Percentiles rank a stretch among this genome's conserved stretches.
Evolutionary conservation across 2,888 invertebrate species (phyloP).

Genomic region (Dioctria rufipes): DNA sequence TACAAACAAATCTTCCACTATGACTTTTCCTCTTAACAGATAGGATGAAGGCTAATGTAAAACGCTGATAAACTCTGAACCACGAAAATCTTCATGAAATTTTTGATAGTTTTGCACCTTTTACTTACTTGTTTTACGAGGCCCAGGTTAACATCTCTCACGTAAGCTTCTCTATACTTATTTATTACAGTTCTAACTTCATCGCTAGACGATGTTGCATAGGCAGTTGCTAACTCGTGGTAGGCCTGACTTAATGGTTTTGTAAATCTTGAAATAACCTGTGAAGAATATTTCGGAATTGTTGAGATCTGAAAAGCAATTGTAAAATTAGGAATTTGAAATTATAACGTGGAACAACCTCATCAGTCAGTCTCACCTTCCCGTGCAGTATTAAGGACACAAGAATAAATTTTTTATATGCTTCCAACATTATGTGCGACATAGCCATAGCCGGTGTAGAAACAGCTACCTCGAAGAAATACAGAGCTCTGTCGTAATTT

Average conservation of each 20-base stretch:
- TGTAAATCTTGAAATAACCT: conserved; percentile 88
- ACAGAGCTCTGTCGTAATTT: conserved; percentile 92
- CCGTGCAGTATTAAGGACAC: conserved; percentile 93
- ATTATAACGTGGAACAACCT: not conserved
- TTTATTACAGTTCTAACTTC: conserved; percentile 79
- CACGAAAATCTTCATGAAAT: too few species aligned
- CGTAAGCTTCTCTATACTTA: conserved; percentile 87
- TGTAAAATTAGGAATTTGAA: not conserved
- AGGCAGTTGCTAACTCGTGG: conserved; percentile 89
- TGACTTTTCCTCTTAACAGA: too few species aligned
- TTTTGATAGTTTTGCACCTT: too few species aligned
- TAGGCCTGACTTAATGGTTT: conserved; percentile 90
- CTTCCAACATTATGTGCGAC: conserved; percentile 97
- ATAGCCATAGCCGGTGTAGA: conserved; percentile 96
- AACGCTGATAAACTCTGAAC: too few species aligned
- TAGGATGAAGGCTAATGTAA: too few species aligned
- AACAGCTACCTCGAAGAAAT: conserved; percentile 96
- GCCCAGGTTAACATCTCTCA: conserved; percentile 84
- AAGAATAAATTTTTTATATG: conserved; percentile 96
- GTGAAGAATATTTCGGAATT: conserved; percentile 93
- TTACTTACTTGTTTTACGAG: conserved; percentile 80
- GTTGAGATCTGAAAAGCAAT: conserved; percentile 71
- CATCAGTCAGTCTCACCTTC: conserved; percentile 75
- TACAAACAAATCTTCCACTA: too few species aligned
- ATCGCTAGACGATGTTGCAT: conserved; percentile 80